These are phyloP conservation scores for Chrysolina haemoptera DNA, from an alignment of 2,888 invertebrate genomes.

Conservation along the genomic window DNA sequence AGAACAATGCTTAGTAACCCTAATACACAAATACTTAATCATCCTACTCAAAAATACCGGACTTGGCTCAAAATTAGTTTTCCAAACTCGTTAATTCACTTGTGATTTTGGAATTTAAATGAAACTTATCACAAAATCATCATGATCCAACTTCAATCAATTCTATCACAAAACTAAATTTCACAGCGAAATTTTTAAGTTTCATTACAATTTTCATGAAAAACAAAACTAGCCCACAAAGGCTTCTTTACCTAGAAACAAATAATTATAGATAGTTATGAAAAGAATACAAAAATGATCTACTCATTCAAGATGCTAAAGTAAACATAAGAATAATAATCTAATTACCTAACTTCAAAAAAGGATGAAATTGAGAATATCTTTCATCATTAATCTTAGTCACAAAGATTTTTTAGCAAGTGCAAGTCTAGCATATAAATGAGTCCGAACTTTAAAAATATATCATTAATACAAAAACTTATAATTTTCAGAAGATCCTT, in stretches of 20 bases:
- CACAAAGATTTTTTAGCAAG: too few species aligned
- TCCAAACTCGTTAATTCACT: too few species aligned
- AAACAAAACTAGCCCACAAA: slow-evolving; percentile 42
- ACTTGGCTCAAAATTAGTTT: too few species aligned
- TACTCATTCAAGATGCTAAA: neutral
- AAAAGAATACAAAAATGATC: neutral
- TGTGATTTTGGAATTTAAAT: too few species aligned
- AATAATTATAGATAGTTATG: slow-evolving; percentile 24
- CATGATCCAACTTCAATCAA: neutral
- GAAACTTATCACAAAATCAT: too few species aligned
- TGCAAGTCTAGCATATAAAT: too few species aligned
- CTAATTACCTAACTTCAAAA: neutral
- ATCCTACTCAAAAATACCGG: too few species aligned
- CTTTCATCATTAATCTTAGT: neutral
- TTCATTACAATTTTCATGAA: neutral
- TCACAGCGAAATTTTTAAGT: neutral
- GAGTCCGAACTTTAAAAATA: too few species aligned
- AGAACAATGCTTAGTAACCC: too few species aligned
- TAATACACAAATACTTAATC: too few species aligned
- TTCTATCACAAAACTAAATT: neutral
- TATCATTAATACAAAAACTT: too few species aligned
- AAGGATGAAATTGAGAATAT: neutral
- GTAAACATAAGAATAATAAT: neutral
- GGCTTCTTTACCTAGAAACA: slow-evolving; percentile 58
- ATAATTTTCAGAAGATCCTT: too few species aligned